phyloP scores from a whole-genome alignment of 2,113 vertebrate genomes.

The Sprattus sprattus region DNA sequence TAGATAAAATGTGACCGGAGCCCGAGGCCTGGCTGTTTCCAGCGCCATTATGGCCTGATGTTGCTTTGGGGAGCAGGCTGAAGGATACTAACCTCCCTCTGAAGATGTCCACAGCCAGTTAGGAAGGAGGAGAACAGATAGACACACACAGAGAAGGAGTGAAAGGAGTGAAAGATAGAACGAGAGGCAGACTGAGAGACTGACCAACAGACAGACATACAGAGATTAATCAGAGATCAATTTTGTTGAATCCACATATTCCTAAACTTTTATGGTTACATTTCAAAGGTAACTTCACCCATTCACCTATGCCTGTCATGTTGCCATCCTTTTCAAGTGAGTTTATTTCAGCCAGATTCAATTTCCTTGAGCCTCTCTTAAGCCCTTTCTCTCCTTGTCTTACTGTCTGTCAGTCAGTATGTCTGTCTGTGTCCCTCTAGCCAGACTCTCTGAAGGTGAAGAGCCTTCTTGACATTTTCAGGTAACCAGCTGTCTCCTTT shows the following conservation, averaged over 20 bases:
- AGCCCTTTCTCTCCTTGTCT: background rate
- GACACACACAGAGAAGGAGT: background rate
- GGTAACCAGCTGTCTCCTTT: slow-evolving; percentile 21
- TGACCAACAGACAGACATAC: background rate
- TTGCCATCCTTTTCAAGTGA: too few relatives aligned
- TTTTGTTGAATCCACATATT: too few relatives aligned
- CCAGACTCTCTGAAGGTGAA: slow-evolving; percentile 11
- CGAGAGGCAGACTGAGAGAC: background rate
- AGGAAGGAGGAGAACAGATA: background rate
- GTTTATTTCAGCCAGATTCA: background rate
- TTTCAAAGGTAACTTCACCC: background rate
- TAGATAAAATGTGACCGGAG: background rate
- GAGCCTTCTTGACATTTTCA: slow-evolving; percentile 4
- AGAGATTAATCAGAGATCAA: too few relatives aligned
- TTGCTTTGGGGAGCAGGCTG: background rate
- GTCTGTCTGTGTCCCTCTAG: background rate
- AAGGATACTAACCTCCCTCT: background rate
- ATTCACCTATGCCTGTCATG: too few relatives aligned
- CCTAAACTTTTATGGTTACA: background rate
- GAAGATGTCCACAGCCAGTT: background rate
- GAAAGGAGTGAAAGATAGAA: background rate
- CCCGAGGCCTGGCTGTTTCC: background rate
- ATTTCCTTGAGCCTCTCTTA: background rate
- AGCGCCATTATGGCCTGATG: background rate
- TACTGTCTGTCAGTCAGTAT: background rate